Base-by-base conservation (phyloP, 1,140 invertebrate species). In the Magallana ariakensis region DNA sequence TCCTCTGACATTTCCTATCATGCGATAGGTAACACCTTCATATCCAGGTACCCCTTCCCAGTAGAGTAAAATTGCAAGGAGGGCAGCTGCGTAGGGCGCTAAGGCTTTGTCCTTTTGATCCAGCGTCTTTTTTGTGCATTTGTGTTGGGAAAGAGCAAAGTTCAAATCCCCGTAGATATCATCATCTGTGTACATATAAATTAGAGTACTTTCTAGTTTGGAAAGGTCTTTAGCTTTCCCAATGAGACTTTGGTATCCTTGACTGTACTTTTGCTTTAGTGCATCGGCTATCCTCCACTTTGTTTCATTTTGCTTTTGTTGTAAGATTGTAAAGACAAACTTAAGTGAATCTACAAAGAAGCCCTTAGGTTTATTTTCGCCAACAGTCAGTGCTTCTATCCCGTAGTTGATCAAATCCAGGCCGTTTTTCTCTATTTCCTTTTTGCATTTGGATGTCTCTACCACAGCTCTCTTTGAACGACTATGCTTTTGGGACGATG, bases 371-470 rank as follows among this genome's bases (percentile, higher is more conserved):
- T 26, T 75, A 10, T 75, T 19, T 8, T 19, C 13, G 10, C 66
- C 66, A 75, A 26, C 15, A 13, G 66, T 26, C 22, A 75, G 33
- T 13, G 15, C 66, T 3, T 26, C 66, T 26, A 75, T 75, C 10
- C 66, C 66, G 10, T 75, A 75, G 13, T 75, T 75, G 4, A 75
- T 75, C 66, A 75, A 9, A 75, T 26, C 22, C 66, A 75, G 26
- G 5, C 66, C 66, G 22, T 75, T 10, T 3, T 75, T 13, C 9
- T 75, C 19, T 75, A 75, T 75, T 26, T 26, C 10, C 22, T 75
- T 75, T 22, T 75, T 19, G 15, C 66, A 75, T 13, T 75, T 26
- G 22, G 8, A 9, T 26, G 22, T 26, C 22, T 75, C 66, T 0
- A 75, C 66, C 4, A 33, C 22, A 11, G 66, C 66, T 10, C 66